Percentiles rank a stretch among this genome's conserved stretches.
Evolutionary conservation across 2,797 vertebrate genomes (phyloP).

Genomic region (Neosalanx taihuensis): DNA sequence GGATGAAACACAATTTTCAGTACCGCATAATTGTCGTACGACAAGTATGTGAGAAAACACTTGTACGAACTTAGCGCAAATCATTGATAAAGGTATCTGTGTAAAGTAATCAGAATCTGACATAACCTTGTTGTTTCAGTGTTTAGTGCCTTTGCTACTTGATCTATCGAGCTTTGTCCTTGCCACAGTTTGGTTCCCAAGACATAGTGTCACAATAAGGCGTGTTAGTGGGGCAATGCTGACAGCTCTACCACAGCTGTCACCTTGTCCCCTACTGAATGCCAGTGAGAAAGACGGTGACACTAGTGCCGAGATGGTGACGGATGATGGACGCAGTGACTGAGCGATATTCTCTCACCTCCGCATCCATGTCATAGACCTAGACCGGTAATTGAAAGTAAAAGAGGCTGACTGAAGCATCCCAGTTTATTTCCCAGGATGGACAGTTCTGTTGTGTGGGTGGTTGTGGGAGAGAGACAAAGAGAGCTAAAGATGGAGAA

Average conservation of each 20-base stretch:
- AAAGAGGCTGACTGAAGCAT: slow-evolving; percentile 41
- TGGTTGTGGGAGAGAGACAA: background rate
- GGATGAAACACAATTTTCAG: background rate
- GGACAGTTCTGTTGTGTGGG: slow-evolving; percentile 22
- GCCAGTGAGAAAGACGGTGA: background rate
- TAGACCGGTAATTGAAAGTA: slow-evolving; percentile 43
- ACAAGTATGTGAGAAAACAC: background rate
- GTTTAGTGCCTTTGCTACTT: background rate
- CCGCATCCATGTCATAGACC: background rate
- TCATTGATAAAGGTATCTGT: background rate
- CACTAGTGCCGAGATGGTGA: slow-evolving; percentile 1
- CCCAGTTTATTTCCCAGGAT: slow-evolving; percentile 21
- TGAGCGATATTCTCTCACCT: background rate
- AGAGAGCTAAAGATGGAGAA: background rate
- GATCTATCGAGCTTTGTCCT: background rate
- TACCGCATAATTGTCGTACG: background rate
- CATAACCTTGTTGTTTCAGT: background rate
- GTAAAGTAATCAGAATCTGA: too few relatives aligned
- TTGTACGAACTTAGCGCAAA: background rate
- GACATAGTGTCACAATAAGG: background rate
- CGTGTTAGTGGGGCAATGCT: background rate
- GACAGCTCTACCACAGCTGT: slow-evolving; percentile 1
- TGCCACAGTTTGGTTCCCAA: background rate
- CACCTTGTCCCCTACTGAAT: background rate
- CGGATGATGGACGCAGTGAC: slow-evolving; percentile 17